Conservation (phyloP, 2,113 vertebrate species). For the Cavia porcellus region DNA sequence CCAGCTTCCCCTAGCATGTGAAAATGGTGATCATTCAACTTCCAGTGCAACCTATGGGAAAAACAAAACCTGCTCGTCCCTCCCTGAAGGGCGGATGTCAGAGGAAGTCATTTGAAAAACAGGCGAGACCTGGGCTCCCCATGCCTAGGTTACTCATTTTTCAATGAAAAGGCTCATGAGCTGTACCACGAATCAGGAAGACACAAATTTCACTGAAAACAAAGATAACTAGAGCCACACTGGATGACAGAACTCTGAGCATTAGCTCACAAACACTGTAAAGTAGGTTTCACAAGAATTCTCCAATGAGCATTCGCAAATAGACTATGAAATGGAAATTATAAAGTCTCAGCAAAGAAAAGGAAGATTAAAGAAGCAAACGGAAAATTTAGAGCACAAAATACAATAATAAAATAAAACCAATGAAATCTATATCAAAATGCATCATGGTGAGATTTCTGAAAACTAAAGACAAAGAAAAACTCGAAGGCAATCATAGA, state of each 20-base stretch:
- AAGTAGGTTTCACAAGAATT: neutral
- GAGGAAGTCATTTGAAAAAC: neutral
- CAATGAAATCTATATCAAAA: neutral
- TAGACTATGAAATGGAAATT: neutral
- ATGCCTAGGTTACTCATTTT: neutral
- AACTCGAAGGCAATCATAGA: neutral
- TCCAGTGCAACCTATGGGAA: too few relatives aligned
- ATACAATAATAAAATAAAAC: neutral
- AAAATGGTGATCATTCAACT: too few relatives aligned
- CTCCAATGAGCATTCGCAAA: neutral
- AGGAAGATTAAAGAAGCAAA: neutral
- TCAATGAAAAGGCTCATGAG: neutral
- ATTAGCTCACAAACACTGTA: neutral
- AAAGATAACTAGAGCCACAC: neutral
- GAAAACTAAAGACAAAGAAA: neutral
- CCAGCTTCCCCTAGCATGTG: neutral
- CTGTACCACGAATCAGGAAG: neutral
- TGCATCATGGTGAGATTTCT: neutral
- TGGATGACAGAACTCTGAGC: neutral
- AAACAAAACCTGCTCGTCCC: neutral
- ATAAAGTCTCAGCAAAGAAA: neutral
- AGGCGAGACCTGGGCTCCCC: neutral
- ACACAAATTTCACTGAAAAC: neutral
- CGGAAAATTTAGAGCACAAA: neutral
- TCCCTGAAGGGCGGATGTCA: neutral